Percentiles rank a stretch among this genome's conserved stretches.
These are phyloP conservation scores for Drosophila burlai DNA, from an alignment of 1,140 invertebrate species.

Conservation along the genomic window DNA sequence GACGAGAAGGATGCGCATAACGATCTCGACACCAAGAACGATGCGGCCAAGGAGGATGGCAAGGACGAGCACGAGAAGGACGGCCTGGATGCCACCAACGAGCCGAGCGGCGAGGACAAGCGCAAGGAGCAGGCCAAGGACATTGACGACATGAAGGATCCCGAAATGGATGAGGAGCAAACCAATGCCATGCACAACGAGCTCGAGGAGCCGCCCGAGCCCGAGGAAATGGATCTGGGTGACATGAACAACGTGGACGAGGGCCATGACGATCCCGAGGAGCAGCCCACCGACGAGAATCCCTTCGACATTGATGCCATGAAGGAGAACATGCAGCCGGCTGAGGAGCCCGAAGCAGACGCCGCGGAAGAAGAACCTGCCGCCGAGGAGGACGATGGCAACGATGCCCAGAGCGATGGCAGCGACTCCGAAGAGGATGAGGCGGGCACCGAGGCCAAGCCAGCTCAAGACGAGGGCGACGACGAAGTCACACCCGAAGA, in stretches of 20 bases:
- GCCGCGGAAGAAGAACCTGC: conserved; percentile 82
- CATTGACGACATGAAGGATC: conserved; percentile 88
- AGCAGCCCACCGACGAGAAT: conserved; percentile 89
- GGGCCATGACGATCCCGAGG: conserved; percentile 87
- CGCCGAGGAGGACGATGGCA: conserved; percentile 85
- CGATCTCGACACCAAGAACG: conserved; percentile 88
- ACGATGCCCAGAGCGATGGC: conserved; percentile 85
- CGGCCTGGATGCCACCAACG: conserved; percentile 84
- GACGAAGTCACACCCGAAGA: conserved; percentile 85
- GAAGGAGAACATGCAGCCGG: conserved; percentile 87
- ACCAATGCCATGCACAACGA: conserved; percentile 94
- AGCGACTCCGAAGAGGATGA: conserved; percentile 81
- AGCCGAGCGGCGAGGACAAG: conserved; percentile 70
- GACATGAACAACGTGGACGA: conserved; percentile 94
- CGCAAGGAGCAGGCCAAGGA: conserved; percentile 79
- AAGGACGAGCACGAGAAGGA: conserved; percentile 86
- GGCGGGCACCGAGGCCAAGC: conserved; percentile 71
- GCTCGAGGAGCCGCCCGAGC: conserved; percentile 90
- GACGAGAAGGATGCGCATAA: conserved; percentile 89
- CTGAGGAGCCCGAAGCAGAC: conserved; percentile 85
- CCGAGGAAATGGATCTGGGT: conserved; percentile 94
- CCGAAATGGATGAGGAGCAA: conserved; percentile 92
- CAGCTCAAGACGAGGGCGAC: conserved; percentile 85
- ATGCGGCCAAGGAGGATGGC: conserved; percentile 86
- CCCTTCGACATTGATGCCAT: conserved; percentile 93